These are phyloP conservation scores for Cynocephalus volans DNA, from an alignment of 2,113 vertebrate genomes.

Conservation along the genomic window DNA sequence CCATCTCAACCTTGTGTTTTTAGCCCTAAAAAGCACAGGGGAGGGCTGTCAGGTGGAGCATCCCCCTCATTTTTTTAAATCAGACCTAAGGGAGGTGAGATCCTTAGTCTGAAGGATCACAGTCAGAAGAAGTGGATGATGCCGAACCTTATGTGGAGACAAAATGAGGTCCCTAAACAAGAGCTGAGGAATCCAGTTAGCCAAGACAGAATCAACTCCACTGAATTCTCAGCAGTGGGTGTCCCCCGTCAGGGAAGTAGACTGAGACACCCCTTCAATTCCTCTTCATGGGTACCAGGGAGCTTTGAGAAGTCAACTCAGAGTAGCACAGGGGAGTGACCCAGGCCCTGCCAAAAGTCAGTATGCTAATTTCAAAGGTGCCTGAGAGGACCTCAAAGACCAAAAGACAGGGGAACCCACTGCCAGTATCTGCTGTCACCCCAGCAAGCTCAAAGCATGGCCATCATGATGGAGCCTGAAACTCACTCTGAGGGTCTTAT, in stretches of 20 bases:
- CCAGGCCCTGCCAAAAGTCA: neutral
- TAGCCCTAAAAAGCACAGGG: neutral
- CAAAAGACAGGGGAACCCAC: neutral
- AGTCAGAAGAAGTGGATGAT: neutral
- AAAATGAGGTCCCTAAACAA: neutral
- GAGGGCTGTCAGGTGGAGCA: neutral
- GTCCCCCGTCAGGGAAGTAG: neutral
- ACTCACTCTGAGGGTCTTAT: neutral
- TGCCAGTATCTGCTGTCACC: neutral
- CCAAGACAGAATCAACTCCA: neutral
- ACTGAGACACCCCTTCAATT: neutral
- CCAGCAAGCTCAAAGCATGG: neutral
- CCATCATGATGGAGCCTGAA: neutral
- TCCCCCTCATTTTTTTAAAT: neutral
- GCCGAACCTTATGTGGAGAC: neutral
- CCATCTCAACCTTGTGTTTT: neutral
- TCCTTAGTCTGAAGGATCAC: neutral
- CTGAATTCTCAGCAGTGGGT: neutral
- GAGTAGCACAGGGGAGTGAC: neutral
- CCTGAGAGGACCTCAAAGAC: neutral
- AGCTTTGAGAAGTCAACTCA: neutral
- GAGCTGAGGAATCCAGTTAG: neutral
- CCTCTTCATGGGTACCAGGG: neutral
- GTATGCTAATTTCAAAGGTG: neutral
- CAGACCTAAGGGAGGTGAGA: neutral